Percentiles rank a stretch among this genome's conserved stretches.
phyloP scores from a whole-genome alignment of 2,113 vertebrate species.

The Crypturellus undulatus region DNA sequence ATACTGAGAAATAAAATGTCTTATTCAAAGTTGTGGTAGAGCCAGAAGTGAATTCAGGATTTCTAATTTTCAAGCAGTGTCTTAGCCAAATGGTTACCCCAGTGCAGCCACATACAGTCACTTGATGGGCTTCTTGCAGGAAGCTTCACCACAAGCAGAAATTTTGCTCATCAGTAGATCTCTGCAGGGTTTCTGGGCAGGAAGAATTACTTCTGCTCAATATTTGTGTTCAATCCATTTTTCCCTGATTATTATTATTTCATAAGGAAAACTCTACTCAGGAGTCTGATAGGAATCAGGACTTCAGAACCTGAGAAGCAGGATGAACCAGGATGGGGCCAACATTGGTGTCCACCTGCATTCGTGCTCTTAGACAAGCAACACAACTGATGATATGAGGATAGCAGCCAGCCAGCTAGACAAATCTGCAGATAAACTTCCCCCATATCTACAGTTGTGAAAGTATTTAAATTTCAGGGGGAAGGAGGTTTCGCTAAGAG shows the following conservation, averaged over 20 bases:
- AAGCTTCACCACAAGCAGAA: neutral
- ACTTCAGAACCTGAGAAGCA: neutral
- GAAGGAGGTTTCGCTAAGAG: neutral
- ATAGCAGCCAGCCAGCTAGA: neutral
- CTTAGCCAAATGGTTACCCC: neutral
- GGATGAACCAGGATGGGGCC: rapidly evolving
- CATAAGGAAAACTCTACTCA: neutral
- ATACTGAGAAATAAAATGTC: neutral
- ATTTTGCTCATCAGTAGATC: neutral
- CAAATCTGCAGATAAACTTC: neutral
- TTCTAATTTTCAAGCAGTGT: neutral
- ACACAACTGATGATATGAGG: rapidly evolving
- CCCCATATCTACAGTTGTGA: neutral
- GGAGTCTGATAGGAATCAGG: neutral
- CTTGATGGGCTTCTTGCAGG: neutral
- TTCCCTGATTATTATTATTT: neutral
- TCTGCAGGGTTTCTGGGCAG: neutral
- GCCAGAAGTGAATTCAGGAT: neutral
- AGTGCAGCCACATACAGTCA: neutral
- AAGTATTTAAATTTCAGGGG: neutral
- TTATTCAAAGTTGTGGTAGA: neutral
- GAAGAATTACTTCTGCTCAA: neutral
- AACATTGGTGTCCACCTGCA: neutral
- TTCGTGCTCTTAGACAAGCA: rapidly evolving
- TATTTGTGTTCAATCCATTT: neutral